These are phyloP conservation scores for Alethe diademata DNA, from an alignment of 2,113 vertebrate species.

Conservation along the genomic window DNA sequence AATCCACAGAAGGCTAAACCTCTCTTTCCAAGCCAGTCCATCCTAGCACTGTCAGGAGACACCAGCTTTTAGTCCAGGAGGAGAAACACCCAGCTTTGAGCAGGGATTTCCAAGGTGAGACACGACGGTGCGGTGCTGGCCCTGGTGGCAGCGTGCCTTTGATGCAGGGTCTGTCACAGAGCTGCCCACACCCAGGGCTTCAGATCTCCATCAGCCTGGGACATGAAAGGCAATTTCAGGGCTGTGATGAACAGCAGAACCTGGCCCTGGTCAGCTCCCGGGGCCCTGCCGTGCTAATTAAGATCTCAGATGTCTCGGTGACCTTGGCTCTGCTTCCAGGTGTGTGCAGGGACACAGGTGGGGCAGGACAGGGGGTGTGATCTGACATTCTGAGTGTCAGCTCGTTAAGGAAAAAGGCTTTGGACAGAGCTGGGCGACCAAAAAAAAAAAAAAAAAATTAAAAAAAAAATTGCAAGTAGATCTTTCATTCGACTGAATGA, in stretches of 20 bases:
- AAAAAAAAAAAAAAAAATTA: background rate
- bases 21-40: background rate
- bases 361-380: background rate
- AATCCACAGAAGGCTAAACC: background rate
- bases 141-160: background rate
- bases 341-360: background rate
- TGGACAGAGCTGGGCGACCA: background rate
- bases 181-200: background rate
- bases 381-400: background rate
- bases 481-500: background rate
- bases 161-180: background rate
- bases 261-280: background rate
- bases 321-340: background rate
- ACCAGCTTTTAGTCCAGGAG: background rate
- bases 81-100: background rate
- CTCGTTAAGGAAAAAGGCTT: background rate
- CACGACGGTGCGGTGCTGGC: background rate
- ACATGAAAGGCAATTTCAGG: background rate
- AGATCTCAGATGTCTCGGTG: background rate
- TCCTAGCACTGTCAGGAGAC: background rate
- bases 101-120: background rate
- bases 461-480: background rate
- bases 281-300: background rate
- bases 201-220: background rate
- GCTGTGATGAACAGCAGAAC: background rate